These are phyloP conservation scores for Pseudopleuronectes americanus DNA, from an alignment of 2,797 vertebrate species.

Conservation along the genomic window DNA sequence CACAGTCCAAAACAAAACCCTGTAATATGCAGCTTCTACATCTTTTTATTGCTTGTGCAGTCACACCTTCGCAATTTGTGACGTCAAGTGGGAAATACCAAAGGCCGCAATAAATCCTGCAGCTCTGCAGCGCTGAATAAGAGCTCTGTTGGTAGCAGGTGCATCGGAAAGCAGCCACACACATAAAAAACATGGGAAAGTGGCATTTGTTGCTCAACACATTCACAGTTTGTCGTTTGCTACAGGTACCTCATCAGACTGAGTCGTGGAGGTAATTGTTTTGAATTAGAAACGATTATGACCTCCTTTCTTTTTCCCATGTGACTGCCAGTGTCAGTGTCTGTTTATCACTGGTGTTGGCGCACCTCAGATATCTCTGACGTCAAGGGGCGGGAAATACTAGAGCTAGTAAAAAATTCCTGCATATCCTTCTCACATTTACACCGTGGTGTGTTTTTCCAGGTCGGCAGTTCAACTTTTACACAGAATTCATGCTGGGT, in stretches of 20 bases:
- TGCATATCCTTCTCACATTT: constrained; percentile 23
- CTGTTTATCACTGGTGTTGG: constrained; percentile 21
- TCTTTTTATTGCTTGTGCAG: constrained; percentile 19
- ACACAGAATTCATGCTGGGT: not conserved
- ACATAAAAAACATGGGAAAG: not conserved
- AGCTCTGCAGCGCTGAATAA: constrained; percentile 16
- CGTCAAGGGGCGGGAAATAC: constrained; percentile 33
- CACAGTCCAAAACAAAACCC: constrained; percentile 16
- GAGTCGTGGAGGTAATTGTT: not conserved
- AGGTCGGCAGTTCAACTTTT: not conserved
- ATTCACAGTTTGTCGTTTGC: not conserved
- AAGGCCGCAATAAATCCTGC: constrained; percentile 33
- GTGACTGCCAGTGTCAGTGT: not conserved
- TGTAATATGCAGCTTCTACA: not conserved
- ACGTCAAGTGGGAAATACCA: constrained; percentile 41
- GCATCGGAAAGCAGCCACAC: constrained; percentile 4
- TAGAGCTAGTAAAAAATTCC: constrained; percentile 29
- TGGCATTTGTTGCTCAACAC: not conserved
- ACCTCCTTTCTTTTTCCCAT: not conserved
- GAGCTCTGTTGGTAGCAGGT: constrained; percentile 27
- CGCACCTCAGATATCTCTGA: constrained; percentile 27
- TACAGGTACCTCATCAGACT: not conserved
- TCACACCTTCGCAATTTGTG: constrained; percentile 25
- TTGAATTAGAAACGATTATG: not conserved
- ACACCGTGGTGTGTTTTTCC: constrained; percentile 7